Evolutionary conservation across 2,797 vertebrate genomes (phyloP), one percentile per base, ranked within the genome.

Genomic region (Anguilla megastoma): DNA sequence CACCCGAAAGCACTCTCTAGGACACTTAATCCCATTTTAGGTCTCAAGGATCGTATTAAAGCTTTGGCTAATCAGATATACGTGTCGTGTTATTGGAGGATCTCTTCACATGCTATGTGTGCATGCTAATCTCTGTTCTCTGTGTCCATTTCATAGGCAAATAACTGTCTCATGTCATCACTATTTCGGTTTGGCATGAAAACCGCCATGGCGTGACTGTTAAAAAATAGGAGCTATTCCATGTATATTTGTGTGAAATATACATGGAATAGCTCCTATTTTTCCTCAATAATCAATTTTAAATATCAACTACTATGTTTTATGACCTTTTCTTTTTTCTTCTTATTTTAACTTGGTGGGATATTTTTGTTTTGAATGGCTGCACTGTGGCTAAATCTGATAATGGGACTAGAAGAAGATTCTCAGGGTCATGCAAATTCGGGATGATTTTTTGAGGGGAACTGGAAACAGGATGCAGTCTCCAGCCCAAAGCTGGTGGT

Each of bases 321-420:
- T 88, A 83, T 88, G 89, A 85, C 90, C 69, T 91, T 90, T 36
- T 41, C 2, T 0, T 16, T 10, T 33, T 76, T 33, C 3, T 76
- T 76, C 12, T 71, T 30, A 30, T 63, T 63, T 63, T 18, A 63
- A 76, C 71, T 33, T 12, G 10, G 30, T 76, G 27, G 24, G 33
- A 76, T 33, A 36, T 76, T 10, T 76, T 36, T 76, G 71, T 76
- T 74, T 33, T 76, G 8, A 50, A 50, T 91, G 91, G 93, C 93
- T 90, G 88, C 89, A 89, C 89, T 90, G 85, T 85, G 86, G 82
- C 87, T n/a, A 89, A 92, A 92, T 92, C 91, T 91, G 91, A 93
- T 91, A 89, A 90, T 58, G 83, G 86, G 90, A 91, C 82, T 87
- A 54, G 86, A 9, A n/a, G 83, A 14, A 60, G 27, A 56, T 16